A percentile compares a stretch with the other conserved stretches of the same genome.
These are phyloP conservation scores for Dermolepida albohirtum DNA, from an alignment of 2,888 invertebrate genomes.

Conservation along the genomic window DNA sequence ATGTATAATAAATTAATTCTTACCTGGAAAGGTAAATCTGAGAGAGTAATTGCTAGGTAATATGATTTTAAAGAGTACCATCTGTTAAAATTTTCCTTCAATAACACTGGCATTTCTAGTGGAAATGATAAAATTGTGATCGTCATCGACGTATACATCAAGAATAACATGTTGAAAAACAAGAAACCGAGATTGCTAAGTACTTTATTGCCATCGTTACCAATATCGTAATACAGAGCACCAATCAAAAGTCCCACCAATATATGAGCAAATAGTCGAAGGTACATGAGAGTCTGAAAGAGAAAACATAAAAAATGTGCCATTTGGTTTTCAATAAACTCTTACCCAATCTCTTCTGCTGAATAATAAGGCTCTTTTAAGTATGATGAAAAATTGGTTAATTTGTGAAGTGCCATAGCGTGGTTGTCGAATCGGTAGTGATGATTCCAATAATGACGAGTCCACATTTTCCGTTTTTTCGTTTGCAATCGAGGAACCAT, in stretches of 20 bases:
- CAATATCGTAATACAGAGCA: slow-evolving; percentile 94
- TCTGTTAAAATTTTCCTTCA: slow-evolving; percentile 95
- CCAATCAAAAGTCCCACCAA: slow-evolving; percentile 95
- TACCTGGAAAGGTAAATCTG: slow-evolving; percentile 98
- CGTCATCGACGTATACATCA: slow-evolving; percentile 99
- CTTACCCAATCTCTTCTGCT: slow-evolving; percentile 89
- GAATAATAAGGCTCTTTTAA: slow-evolving; percentile 86
- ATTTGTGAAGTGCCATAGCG: slow-evolving; percentile 87
- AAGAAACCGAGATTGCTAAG: slow-evolving; percentile 96
- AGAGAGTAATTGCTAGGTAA: slow-evolving; percentile 94
- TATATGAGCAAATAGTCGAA: slow-evolving; percentile 93
- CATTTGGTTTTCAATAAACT: neutral
- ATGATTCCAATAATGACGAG: slow-evolving; percentile 74
- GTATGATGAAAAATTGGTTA: slow-evolving; percentile 88
- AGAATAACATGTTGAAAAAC: slow-evolving; percentile 98
- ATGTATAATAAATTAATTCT: slow-evolving; percentile 46
- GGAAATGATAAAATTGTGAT: slow-evolving; percentile 98
- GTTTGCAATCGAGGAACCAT: slow-evolving; percentile 69
- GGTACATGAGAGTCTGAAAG: slow-evolving; percentile 90
- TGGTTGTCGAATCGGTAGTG: slow-evolving; percentile 72
- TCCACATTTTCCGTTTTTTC: slow-evolving; percentile 79
- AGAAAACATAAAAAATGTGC: neutral
- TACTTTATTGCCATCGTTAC: slow-evolving; percentile 95
- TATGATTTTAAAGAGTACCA: slow-evolving; percentile 97
- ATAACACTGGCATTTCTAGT: slow-evolving; percentile 92